Conservation (phyloP, 1,140 invertebrate genomes). For the Wasmannia auropunctata region DNA sequence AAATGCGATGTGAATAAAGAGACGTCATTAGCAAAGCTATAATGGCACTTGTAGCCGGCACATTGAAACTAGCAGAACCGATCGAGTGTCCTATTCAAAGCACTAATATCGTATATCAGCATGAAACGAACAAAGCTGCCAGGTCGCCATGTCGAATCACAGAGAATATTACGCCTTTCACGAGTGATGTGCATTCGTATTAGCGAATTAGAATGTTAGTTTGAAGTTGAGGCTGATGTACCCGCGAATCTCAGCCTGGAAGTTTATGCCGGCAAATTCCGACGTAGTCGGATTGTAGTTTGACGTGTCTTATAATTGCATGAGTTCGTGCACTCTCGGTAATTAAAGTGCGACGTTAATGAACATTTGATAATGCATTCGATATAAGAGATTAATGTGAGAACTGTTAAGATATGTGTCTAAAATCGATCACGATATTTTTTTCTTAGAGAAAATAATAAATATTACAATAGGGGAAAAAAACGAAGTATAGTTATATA, state of each 20-base stretch:
- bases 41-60: not conserved
- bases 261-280: conserved; percentile 42
- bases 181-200: conserved; percentile 50
- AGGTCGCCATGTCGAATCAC: conserved; percentile 30
- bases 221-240: conserved; percentile 46
- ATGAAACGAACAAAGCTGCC: conserved; percentile 36
- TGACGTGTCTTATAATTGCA: conserved; percentile 52
- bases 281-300: conserved; percentile 51
- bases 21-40: not conserved
- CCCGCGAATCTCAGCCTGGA: conserved; percentile 36
- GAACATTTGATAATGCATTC: conserved; percentile 6
- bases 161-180: conserved; percentile 52
- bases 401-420: not conserved
- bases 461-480: not conserved
- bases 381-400: not conserved
- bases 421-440: not conserved
- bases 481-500: not conserved
- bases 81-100: conserved; percentile 27
- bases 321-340: conserved; percentile 28
- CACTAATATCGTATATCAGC: conserved; percentile 40
- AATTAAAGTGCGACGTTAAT: conserved; percentile 33
- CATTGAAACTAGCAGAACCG: conserved; percentile 11
- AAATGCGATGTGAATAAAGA: not conserved
- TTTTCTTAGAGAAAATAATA: not conserved
- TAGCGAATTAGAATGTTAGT: conserved; percentile 62